Conservation (phyloP, 2,113 vertebrate genomes). For the Rynchops niger region DNA sequence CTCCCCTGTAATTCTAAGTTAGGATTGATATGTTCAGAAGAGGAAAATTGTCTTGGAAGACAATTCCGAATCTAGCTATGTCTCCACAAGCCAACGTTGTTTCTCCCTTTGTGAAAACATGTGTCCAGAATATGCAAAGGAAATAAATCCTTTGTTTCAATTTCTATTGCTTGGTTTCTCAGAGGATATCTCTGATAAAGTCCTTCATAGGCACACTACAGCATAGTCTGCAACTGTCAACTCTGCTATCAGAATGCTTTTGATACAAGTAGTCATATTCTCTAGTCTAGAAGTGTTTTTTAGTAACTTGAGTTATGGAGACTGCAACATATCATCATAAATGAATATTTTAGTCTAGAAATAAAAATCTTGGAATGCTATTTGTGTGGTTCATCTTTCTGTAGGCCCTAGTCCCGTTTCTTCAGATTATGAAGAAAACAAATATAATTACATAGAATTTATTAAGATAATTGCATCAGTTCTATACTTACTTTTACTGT, state of each 20-base stretch:
- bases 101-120: neutral
- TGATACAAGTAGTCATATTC: neutral
- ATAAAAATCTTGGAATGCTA: neutral
- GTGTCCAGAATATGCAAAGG: neutral
- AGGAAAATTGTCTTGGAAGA: neutral
- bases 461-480: neutral
- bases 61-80: neutral
- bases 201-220: neutral
- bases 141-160: neutral
- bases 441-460: neutral
- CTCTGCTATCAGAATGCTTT: neutral
- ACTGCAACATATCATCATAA: neutral
- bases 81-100: neutral
- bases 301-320: neutral
- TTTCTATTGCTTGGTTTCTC: neutral
- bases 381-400: accelerated
- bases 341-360: neutral
- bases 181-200: neutral
- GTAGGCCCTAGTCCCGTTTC: neutral
- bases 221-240: neutral
- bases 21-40: neutral
- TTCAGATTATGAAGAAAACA: neutral
- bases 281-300: neutral
- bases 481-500: neutral
- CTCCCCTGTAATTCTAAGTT: neutral